Conservation (phyloP, 2,113 vertebrate genomes). For the Mus musculus region DNA sequence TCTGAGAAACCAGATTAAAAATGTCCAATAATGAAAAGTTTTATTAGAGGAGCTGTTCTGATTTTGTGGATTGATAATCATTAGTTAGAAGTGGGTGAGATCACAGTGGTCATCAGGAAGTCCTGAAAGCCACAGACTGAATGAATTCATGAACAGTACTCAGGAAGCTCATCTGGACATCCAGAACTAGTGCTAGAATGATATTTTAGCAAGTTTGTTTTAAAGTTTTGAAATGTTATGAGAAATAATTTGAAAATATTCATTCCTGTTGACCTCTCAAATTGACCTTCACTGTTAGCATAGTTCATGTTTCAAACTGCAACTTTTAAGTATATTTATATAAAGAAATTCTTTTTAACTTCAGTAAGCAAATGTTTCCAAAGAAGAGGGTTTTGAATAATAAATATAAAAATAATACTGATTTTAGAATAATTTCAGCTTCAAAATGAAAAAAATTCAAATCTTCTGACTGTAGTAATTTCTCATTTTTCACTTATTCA, state of each 20-base stretch:
- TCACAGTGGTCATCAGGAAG: too few species aligned
- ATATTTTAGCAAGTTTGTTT: neutral
- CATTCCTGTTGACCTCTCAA: neutral
- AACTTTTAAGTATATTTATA: constrained; percentile 32
- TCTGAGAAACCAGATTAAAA: neutral
- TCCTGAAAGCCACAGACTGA: neutral
- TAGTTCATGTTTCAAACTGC: constrained; percentile 6
- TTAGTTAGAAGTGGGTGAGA: neutral
- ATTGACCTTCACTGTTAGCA: constrained; percentile 31
- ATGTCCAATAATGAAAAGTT: fast-evolving
- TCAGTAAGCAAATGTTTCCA: constrained; percentile 62
- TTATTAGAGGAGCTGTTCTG: too few species aligned
- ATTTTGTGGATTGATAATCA: fast-evolving
- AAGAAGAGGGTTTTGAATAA: constrained; percentile 53
- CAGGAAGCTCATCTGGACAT: neutral
- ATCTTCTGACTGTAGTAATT: constrained; percentile 80
- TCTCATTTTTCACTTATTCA: constrained; percentile 80
- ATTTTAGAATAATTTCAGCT: constrained; percentile 73
- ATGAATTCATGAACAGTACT: neutral
- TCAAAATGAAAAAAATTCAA: constrained; percentile 78
- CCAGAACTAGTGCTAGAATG: fast-evolving
- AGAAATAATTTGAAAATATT: neutral
- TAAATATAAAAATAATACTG: constrained; percentile 74
- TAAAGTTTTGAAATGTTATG: constrained; percentile 19
- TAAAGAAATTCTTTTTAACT: constrained; percentile 44